Conservation (phyloP, 1,140 invertebrate species). For the Archivesica marissinica region DNA sequence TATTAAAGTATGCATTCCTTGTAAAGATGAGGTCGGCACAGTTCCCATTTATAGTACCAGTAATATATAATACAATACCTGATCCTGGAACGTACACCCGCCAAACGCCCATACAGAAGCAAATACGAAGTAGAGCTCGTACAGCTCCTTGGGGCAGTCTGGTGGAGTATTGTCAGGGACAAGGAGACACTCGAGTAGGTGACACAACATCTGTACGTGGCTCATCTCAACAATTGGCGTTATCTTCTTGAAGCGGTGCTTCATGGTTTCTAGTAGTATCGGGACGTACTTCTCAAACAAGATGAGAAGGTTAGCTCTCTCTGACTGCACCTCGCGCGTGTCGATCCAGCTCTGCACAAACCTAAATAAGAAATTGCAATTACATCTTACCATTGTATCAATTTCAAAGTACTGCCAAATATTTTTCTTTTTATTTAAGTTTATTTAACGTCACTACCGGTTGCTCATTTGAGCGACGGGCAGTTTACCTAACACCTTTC, state of each 20-base stretch:
- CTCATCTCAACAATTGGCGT: slow-evolving; percentile 97
- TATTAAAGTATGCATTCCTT: no score
- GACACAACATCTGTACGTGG: slow-evolving; percentile 96
- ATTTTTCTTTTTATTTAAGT: no score
- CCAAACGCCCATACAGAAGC: slow-evolving; percentile 98
- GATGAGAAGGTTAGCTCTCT: slow-evolving; percentile 93
- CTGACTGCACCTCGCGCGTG: slow-evolving; percentile 88
- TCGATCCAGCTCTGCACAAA: slow-evolving; percentile 98
- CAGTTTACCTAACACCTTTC: no score
- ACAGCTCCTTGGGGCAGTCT: slow-evolving; percentile 97
- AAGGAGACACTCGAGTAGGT: slow-evolving; percentile 93
- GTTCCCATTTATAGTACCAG: no score
- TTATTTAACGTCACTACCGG: no score
- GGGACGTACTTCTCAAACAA: slow-evolving; percentile 99
- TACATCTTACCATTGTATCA: neutral
- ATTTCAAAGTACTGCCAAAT: no score
- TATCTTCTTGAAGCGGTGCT: slow-evolving; percentile 96
- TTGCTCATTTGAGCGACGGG: no score
- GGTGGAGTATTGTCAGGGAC: slow-evolving; percentile 92
- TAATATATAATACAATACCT: no score
- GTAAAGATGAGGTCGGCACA: no score
- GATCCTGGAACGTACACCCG: slow-evolving; percentile 96
- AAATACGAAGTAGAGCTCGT: slow-evolving; percentile 98
- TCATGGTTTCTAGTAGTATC: slow-evolving; percentile 93
- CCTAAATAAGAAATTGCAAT: slow-evolving; percentile 68